Conservation (phyloP, 2,888 invertebrate genomes). For the Tetranychus truncatus region DNA sequence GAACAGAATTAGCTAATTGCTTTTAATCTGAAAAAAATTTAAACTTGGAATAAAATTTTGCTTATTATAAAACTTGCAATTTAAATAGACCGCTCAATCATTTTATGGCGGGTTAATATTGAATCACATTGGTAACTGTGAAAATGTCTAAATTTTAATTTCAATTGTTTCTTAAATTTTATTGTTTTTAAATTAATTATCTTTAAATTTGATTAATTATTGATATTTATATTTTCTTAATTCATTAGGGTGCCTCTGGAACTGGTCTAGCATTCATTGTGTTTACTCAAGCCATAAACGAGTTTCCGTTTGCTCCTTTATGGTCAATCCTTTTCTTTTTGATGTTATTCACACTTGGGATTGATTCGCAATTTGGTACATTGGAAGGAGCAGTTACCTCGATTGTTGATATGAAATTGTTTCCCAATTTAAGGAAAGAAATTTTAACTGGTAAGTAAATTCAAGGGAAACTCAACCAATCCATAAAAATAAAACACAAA, state of each 20-base stretch:
- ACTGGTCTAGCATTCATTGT: constrained; percentile 91
- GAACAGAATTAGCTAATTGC: no score
- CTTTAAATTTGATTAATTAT: not conserved
- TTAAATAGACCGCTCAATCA: no score
- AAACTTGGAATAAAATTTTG: no score
- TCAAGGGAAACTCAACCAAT: not conserved
- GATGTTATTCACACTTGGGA: constrained; percentile 87
- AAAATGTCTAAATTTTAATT: no score
- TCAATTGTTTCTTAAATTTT: no score
- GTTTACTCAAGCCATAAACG: constrained; percentile 92
- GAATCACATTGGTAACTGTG: no score
- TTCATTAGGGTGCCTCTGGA: constrained; percentile 68
- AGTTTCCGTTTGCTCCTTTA: constrained; percentile 74
- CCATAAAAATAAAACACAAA: not conserved
- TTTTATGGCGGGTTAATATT: no score
- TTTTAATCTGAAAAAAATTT: no score
- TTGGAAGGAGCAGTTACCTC: constrained; percentile 88
- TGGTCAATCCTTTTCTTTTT: constrained; percentile 91
- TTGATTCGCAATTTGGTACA: constrained; percentile 90
- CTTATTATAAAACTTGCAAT: no score
- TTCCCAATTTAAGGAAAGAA: constrained; percentile 75
- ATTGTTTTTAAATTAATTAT: not conserved
- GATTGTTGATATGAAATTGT: constrained; percentile 79
- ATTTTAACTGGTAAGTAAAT: constrained; percentile 49
- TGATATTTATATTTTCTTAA: not conserved